phyloP scores from a whole-genome alignment of 2,113 vertebrate species.

The Platysteira castanea region DNA sequence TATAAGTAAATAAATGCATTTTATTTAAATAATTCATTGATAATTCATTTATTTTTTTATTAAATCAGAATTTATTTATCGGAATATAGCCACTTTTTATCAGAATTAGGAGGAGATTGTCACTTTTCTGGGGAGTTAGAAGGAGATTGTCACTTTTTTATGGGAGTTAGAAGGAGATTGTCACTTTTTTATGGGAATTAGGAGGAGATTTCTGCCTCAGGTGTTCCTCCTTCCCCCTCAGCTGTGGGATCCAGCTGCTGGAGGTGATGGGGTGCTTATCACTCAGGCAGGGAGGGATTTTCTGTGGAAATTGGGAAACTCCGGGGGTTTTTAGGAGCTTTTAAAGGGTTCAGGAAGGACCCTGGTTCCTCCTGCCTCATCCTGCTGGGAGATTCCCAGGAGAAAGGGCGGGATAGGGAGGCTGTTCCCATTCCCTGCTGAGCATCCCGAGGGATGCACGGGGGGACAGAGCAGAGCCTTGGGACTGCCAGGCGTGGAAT shows the following conservation, averaged over 20 bases:
- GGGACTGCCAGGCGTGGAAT: neutral
- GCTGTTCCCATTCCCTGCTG: neutral
- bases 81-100: too few species aligned
- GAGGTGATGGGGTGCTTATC: neutral
- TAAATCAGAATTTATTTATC: too few species aligned
- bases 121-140: neutral
- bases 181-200: neutral
- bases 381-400: neutral
- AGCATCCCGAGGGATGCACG: neutral
- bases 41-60: too few species aligned
- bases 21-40: too few species aligned
- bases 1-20: too few species aligned
- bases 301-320: neutral
- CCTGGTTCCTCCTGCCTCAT: neutral
- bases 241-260: neutral
- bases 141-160: neutral
- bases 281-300: fast-evolving
- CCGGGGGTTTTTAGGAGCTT: neutral
- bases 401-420: neutral
- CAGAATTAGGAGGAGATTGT: neutral
- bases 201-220: neutral
- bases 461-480: neutral
- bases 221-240: neutral
- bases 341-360: neutral
- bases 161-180: too few species aligned